These are phyloP conservation scores for Erebia aethiops DNA, from an alignment of 2,888 invertebrate genomes.

Conservation along the genomic window DNA sequence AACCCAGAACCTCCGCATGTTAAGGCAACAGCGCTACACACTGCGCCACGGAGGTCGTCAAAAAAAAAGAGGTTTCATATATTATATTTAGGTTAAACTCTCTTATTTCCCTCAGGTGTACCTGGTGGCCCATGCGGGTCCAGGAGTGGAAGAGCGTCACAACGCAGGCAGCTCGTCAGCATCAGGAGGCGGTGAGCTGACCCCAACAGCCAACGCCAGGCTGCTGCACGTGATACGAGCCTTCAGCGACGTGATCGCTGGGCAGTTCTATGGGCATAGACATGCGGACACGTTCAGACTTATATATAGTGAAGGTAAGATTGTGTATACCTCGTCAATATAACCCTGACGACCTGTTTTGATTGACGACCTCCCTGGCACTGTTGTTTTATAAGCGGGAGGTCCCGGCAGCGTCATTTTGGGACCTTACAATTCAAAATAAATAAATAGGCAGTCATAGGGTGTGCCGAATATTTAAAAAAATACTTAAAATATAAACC, in stretches of 20 bases:
- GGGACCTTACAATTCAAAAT: no score
- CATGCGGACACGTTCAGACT: conserved; percentile 96
- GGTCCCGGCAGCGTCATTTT: no score
- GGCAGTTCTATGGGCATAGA: conserved; percentile 96
- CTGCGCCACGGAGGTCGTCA: no score
- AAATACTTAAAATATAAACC: no score
- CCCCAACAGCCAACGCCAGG: conserved; percentile 87
- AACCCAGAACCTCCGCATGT: no score
- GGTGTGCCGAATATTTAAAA: no score
- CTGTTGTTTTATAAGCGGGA: not conserved
- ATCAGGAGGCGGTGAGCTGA: conserved; percentile 83
- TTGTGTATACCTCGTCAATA: not conserved
- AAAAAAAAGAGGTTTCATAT: no score
- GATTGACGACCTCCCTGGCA: not conserved
- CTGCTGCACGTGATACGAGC: conserved; percentile 89
- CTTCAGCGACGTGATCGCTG: conserved; percentile 92
- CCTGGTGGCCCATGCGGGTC: conserved; percentile 94
- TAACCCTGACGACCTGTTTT: no score
- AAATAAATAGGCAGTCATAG: no score
- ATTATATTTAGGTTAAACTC: not conserved
- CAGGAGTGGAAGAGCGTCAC: conserved; percentile 93
- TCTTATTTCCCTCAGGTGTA: conserved; percentile 85
- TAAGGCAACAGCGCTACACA: no score
- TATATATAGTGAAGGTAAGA: conserved; percentile 87
- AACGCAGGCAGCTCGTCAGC: conserved; percentile 85